A percentile compares a stretch with the other conserved stretches of the same genome.
Evolutionary conservation across 2,888 invertebrate genomes (phyloP).

Genomic region (Catocala sponsa): DNA sequence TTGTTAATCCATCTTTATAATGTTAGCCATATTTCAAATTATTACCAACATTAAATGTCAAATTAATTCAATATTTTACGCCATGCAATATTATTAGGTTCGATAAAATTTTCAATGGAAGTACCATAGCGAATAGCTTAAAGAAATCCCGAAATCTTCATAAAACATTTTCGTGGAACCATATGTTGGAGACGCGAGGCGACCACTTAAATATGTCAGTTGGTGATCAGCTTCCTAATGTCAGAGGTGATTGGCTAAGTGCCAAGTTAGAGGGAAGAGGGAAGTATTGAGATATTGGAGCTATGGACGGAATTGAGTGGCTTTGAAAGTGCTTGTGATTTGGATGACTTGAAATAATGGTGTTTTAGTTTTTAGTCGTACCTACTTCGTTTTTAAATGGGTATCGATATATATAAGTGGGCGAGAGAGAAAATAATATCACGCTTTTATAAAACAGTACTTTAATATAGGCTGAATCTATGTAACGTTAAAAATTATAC

Average conservation of each 20-base stretch:
- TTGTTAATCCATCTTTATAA: too few relatives aligned
- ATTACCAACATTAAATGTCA: too few relatives aligned
- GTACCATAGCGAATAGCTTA: neutral
- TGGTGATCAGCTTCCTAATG: conserved; percentile 55
- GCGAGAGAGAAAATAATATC: neutral
- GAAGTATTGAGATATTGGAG: conserved; percentile 24
- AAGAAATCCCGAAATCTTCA: conserved; percentile 20
- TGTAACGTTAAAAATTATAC: too few relatives aligned
- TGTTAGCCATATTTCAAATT: too few relatives aligned
- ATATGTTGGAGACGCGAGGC: conserved; percentile 37
- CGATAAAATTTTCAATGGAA: too few relatives aligned
- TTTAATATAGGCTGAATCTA: too few relatives aligned
- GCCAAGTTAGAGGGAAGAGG: conserved; percentile 46
- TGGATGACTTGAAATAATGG: neutral
- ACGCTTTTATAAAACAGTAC: neutral
- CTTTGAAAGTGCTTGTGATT: neutral
- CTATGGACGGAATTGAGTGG: conserved; percentile 23
- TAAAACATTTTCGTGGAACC: conserved; percentile 27
- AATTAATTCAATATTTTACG: too few relatives aligned
- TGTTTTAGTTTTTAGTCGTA: neutral
- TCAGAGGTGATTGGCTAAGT: conserved; percentile 62
- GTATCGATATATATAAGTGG: neutral
- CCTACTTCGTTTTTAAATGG: conserved; percentile 2
- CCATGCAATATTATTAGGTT: too few relatives aligned
- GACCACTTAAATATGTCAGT: conserved; percentile 59